Evolutionary conservation across 2,113 vertebrate genomes (phyloP).

Genomic region (Gymnocephalus cernua): DNA sequence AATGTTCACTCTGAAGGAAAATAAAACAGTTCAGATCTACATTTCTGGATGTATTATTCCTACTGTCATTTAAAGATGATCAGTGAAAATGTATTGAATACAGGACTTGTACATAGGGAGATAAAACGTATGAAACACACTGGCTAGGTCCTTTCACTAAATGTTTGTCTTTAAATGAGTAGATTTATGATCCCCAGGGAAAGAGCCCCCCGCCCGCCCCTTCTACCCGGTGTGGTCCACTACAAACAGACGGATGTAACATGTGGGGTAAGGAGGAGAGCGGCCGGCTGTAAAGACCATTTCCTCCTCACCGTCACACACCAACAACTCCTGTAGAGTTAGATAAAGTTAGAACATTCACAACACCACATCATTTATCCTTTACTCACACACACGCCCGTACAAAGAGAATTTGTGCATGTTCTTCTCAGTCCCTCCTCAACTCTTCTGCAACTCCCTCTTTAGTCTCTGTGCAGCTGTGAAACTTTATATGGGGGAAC

Average conservation of each 20-base stretch:
- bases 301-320: constrained; percentile 48
- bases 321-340: constrained; percentile 26
- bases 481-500: constrained; percentile 66
- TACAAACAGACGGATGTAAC: constrained; percentile 45
- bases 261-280: constrained; percentile 32
- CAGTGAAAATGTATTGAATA: no score
- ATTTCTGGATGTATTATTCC: no score
- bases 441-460: constrained; percentile 28
- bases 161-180: constrained; percentile 13
- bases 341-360: constrained; percentile 14
- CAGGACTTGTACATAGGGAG: no score
- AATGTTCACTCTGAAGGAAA: no score
- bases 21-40: no score
- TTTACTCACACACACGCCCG: neutral
- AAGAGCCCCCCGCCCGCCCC: neutral
- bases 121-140: neutral
- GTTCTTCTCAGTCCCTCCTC: constrained; percentile 9
- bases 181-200: constrained; percentile 31
- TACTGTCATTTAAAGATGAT: no score
- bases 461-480: constrained; percentile 50
- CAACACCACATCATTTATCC: constrained; percentile 6
- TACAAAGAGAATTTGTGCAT: constrained; percentile 23
- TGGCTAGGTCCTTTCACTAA: neutral
- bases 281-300: constrained; percentile 45
- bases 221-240: constrained; percentile 44